Conservation (phyloP, 2,797 vertebrate species). For the Oryzias sinensis region DNA sequence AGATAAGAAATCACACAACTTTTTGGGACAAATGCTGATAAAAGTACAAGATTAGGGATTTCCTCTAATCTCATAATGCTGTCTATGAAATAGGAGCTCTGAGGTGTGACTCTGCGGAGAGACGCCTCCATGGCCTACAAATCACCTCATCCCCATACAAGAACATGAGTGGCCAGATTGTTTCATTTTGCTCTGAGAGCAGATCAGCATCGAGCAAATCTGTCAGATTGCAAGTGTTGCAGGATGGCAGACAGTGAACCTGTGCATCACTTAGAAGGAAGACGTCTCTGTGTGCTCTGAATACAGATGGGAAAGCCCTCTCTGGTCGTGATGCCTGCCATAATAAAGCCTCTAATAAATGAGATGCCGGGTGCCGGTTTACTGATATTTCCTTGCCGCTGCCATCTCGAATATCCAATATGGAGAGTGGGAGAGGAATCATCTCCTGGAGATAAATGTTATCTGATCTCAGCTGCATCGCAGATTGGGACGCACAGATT, state of each 20-base stretch:
- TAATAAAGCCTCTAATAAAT: conserved; percentile 73
- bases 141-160: conserved; percentile 58
- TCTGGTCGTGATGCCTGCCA: conserved; percentile 53
- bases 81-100: conserved; percentile 48
- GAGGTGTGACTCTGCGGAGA: conserved; percentile 54
- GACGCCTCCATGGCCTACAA: conserved; percentile 42
- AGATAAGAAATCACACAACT: conserved; percentile 23
- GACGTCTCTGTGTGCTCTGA: conserved; percentile 62
- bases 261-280: conserved; percentile 65
- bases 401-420: conserved; percentile 73
- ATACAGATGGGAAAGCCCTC: conserved; percentile 63
- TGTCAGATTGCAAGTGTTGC: conserved; percentile 57
- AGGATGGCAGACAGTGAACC: conserved; percentile 53
- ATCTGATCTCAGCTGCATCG: conserved; percentile 59
- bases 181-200: conserved; percentile 61
- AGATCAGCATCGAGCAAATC: conserved; percentile 63
- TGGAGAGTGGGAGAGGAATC: conserved; percentile 57
- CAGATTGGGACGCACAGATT: conserved; percentile 38
- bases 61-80: conserved; percentile 59
- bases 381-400: conserved; percentile 65
- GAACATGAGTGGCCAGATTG: conserved; percentile 67
- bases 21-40: conserved; percentile 52
- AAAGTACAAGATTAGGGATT: conserved; percentile 60
- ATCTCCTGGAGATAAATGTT: conserved; percentile 69
- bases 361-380: conserved; percentile 59